Conservation (phyloP, 2,113 vertebrate genomes). For the Tragelaphus imberbis region DNA sequence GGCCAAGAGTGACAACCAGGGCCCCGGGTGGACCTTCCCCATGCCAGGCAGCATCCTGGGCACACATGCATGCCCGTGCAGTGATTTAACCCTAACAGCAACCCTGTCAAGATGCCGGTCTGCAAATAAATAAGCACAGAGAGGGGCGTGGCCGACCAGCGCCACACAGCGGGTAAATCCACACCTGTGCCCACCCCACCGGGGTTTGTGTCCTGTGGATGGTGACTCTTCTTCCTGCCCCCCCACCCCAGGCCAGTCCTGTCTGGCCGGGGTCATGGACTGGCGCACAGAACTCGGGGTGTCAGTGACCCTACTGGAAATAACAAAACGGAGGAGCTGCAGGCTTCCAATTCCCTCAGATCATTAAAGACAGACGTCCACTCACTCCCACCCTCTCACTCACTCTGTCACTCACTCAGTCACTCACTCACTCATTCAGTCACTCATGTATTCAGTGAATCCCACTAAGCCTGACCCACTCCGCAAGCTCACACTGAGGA, state of each 20-base stretch:
- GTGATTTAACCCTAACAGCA: fast-evolving
- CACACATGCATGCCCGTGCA: fast-evolving
- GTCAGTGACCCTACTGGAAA: not conserved
- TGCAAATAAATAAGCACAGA: not conserved
- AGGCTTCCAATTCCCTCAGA: not conserved
- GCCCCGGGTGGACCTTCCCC: fast-evolving
- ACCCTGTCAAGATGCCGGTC: no score
- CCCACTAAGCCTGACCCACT: not conserved
- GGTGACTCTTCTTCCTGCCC: fast-evolving
- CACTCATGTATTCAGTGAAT: not conserved
- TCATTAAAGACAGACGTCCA: not conserved
- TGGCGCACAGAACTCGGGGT: fast-evolving
- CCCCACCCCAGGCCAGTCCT: fast-evolving
- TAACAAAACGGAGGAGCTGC: fast-evolving
- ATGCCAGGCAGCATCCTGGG: fast-evolving
- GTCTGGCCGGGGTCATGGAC: fast-evolving
- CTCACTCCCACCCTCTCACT: not conserved
- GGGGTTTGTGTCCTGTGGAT: fast-evolving
- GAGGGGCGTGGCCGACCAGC: not conserved
- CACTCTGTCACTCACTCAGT: no score
- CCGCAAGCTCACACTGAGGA: not conserved
- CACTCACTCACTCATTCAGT: not conserved
- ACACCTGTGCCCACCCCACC: fast-evolving
- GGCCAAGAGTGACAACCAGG: no score
- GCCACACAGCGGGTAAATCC: not conserved